Evolutionary conservation across 2,113 vertebrate species (phyloP).

Genomic region (Neolamprologus toae): DNA sequence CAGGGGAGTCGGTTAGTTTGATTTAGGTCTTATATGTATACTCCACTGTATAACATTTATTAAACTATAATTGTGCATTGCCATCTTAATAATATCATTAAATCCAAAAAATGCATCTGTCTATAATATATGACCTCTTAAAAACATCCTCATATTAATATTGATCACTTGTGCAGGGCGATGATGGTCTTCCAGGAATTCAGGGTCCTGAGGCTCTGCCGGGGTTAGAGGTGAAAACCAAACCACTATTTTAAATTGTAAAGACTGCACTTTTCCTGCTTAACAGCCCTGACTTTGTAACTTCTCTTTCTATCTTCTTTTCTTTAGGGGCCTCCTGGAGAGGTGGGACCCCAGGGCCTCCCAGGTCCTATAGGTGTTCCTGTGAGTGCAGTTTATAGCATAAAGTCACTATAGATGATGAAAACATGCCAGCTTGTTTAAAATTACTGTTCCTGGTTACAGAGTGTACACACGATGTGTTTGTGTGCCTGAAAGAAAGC

Average conservation of each 20-base stretch:
- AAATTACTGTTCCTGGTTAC: background rate
- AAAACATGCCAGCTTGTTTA: background rate
- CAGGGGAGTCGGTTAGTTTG: slow-evolving; percentile 68
- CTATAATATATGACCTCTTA: background rate
- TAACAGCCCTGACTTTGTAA: background rate
- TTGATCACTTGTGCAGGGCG: slow-evolving; percentile 62
- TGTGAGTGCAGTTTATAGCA: slow-evolving; percentile 55
- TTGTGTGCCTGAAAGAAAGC: background rate
- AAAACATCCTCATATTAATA: background rate
- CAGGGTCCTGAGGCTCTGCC: slow-evolving; percentile 65
- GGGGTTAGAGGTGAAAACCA: slow-evolving; percentile 68
- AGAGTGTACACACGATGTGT: background rate
- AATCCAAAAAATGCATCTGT: background rate
- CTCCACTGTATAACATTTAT: background rate
- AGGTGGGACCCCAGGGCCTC: slow-evolving; percentile 66
- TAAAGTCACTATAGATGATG: background rate
- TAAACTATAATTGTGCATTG: background rate
- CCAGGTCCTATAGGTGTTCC: slow-evolving; percentile 59
- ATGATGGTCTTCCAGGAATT: slow-evolving; percentile 66
- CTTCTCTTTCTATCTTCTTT: background rate
- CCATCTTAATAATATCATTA: background rate
- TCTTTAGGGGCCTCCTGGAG: slow-evolving; percentile 70
- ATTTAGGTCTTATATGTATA: background rate
- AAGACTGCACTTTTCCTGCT: background rate
- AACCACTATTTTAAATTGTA: background rate